A percentile compares a stretch with the other conserved stretches of the same genome.
Conservation (phyloP, 1,140 invertebrate species). For the Temnothorax longispinosus region DNA sequence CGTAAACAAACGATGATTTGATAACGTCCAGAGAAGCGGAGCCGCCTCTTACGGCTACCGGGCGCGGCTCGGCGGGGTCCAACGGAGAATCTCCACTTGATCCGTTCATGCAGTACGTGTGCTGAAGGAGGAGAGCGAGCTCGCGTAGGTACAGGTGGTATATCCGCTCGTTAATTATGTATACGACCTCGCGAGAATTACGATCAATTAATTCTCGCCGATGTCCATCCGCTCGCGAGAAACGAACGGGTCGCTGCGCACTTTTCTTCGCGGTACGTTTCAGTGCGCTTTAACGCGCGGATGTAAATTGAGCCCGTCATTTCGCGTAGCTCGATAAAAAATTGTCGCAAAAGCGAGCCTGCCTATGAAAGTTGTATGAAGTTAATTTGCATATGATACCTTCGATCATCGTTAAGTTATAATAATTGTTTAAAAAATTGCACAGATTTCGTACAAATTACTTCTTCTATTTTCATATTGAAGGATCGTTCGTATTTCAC, state of each 20-base stretch:
- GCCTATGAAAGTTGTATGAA: neutral
- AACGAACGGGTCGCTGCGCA: slow-evolving; percentile 19
- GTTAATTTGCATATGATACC: neutral
- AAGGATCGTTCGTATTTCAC: neutral
- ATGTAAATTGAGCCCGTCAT: slow-evolving; percentile 33
- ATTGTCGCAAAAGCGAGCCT: neutral
- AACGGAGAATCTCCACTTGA: slow-evolving; percentile 73
- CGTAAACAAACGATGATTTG: slow-evolving; percentile 85
- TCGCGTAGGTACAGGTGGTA: slow-evolving; percentile 70
- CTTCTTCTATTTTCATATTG: neutral
- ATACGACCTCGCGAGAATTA: slow-evolving; percentile 76
- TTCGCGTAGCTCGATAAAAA: neutral
- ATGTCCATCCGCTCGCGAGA: slow-evolving; percentile 65
- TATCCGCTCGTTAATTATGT: slow-evolving; percentile 78
- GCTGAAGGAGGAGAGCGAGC: slow-evolving; percentile 41
- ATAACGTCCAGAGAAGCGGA: slow-evolving; percentile 83
- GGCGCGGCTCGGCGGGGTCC: slow-evolving; percentile 62
- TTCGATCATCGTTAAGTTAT: neutral
- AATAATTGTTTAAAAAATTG: neutral
- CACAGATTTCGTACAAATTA: neutral
- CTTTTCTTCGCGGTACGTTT: slow-evolving; percentile 34
- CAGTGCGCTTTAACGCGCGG: neutral
- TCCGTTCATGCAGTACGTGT: slow-evolving; percentile 66
- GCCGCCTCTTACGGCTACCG: slow-evolving; percentile 77
- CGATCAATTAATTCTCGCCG: slow-evolving; percentile 77